Conservation (phyloP, 2,888 invertebrate species). For the Philopedon plagiatum region DNA sequence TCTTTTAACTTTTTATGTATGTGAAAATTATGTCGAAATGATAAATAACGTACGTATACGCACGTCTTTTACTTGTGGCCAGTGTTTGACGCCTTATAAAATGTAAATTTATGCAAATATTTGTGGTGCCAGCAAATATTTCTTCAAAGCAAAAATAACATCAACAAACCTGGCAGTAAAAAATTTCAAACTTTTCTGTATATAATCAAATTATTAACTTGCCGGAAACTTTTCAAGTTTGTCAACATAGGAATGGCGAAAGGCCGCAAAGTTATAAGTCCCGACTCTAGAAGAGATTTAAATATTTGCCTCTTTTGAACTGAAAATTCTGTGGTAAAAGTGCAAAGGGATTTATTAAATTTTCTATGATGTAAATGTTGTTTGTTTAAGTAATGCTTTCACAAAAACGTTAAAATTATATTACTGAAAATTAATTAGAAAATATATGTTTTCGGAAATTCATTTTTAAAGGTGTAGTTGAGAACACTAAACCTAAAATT, state of each 20-base stretch:
- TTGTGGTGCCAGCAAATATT: neutral
- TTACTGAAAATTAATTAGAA: too few relatives aligned
- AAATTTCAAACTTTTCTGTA: neutral
- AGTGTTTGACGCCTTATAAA: too few relatives aligned
- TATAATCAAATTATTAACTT: conserved; percentile 17
- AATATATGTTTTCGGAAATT: too few relatives aligned
- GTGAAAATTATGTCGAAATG: too few relatives aligned
- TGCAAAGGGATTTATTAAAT: neutral
- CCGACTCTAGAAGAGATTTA: conserved; percentile 1
- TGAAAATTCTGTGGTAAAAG: neutral
- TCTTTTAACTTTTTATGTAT: too few relatives aligned
- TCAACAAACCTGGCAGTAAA: neutral
- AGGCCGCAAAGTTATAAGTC: conserved; percentile 17
- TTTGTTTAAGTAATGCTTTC: too few relatives aligned
- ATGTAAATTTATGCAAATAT: neutral
- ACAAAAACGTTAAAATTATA: too few relatives aligned
- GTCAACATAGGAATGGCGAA: conserved; percentile 15
- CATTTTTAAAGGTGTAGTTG: too few relatives aligned
- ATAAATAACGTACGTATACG: too few relatives aligned
- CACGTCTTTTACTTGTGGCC: too few relatives aligned
- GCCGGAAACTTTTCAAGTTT: conserved; percentile 22
- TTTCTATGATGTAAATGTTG: neutral
- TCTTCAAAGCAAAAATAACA: neutral
- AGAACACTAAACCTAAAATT: too few relatives aligned
- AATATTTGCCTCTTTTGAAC: neutral